Evolutionary conservation across 2,113 vertebrate genomes (phyloP), one percentile per base, ranked within the genome.

Genomic region (Aspiorhynchus laticeps): DNA sequence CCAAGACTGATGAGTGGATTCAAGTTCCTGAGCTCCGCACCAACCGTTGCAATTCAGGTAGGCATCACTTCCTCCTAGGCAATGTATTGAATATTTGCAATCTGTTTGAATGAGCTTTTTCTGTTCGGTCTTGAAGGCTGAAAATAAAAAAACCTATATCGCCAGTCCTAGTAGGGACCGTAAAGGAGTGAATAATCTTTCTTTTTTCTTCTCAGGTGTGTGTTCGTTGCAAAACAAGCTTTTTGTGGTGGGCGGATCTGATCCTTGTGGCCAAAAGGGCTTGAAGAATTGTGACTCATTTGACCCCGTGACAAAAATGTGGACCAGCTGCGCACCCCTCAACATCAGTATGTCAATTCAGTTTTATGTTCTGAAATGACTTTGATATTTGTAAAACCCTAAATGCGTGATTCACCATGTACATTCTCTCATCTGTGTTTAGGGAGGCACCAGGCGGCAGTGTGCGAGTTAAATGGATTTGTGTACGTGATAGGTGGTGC

Each of bases 271-370:
- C 80, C 98, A 99, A 85, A 99, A 99, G 90, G 98, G 98, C 87
- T 94, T 99, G 88, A 99, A 98, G 95, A 99, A 98, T 88, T 99
- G 97, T 89, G 98, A 99, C 19, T 96, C 97, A 51, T 99, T 99
- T 92, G 98, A 99, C 93, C 98, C 97, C 0, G n/a, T 99, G 88
- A 94, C 94, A 84, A 99, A 97, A 92, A 94, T 94, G 7, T 99
- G 98, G 98, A 96, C 94, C 0, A 97, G 94, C 90, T 98, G 97
- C 73, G 97, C 97, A 86, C 96, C 97, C n/a, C 96, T 99, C 51
- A 99, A 98, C 89, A 98, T 97, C 92, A 94, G 98, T 99, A 95
- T 0, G 92, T 93, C 43, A 10, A n/a, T 26, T 36, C 21, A 11
- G 5, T 48, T 84, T 9, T 56, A 12, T 69, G 17, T 3, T 56